A percentile compares a stretch with the other conserved stretches of the same genome.
Conservation (phyloP, 2,888 invertebrate species). For the Aporophyla lueneburgensis region DNA sequence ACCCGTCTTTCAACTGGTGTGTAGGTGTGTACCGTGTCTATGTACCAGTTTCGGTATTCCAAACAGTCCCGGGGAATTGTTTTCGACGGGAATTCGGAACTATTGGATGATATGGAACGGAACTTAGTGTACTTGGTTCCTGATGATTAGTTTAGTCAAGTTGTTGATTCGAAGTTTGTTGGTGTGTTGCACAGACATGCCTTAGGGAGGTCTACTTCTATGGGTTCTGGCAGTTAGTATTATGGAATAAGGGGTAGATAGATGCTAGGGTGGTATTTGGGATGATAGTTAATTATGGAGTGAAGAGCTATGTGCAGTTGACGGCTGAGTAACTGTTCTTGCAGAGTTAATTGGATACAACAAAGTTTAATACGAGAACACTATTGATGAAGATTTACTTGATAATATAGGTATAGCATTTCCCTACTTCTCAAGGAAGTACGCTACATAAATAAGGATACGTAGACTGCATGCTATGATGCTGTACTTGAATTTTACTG, state of each 20-base stretch:
- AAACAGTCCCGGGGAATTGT: conserved; percentile 13
- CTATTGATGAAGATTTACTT: neutral
- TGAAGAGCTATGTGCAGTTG: neutral
- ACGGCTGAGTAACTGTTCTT: neutral
- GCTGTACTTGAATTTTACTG: too few relatives aligned
- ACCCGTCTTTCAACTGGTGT: neutral
- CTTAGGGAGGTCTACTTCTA: neutral
- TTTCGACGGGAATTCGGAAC: conserved; percentile 3
- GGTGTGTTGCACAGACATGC: neutral
- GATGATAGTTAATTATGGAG: neutral
- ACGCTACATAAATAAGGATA: neutral
- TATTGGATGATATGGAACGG: conserved; percentile 18
- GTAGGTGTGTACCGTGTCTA: neutral
- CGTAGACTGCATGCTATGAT: neutral
- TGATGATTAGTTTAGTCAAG: conserved; percentile 6
- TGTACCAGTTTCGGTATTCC: conserved; percentile 8
- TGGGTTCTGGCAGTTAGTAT: neutral
- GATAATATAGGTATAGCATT: neutral
- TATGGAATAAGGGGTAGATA: neutral
- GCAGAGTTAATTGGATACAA: neutral
- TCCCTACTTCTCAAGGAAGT: neutral
- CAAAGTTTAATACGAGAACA: neutral
- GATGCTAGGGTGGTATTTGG: neutral
- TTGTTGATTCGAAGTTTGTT: neutral
- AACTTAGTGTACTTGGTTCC: neutral